A percentile compares a stretch with the other conserved stretches of the same genome.
Evolutionary conservation across 2,797 vertebrate species (phyloP).

Genomic region (Columba guinea): DNA sequence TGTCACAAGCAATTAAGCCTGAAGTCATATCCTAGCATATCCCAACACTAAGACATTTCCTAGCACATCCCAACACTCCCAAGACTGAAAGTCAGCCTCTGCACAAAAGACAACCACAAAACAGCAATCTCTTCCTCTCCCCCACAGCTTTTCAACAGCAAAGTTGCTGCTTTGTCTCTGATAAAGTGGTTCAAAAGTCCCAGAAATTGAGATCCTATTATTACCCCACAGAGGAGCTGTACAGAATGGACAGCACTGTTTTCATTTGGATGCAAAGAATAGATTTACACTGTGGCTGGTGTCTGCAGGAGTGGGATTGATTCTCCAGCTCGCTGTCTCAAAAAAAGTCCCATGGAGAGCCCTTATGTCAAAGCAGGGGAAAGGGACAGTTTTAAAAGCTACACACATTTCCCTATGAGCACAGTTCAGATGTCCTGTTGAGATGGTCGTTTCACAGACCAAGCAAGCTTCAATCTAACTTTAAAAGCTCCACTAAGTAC

Average conservation of each 20-base stretch:
- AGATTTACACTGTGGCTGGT: background rate
- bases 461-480: background rate
- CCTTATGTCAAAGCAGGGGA: background rate
- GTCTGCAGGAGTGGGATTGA: background rate
- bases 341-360: background rate
- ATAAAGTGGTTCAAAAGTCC: background rate
- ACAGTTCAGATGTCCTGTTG: background rate
- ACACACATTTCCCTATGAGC: background rate
- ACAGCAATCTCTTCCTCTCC: background rate
- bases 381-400: background rate
- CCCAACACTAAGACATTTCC: background rate
- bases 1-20: background rate
- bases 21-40: background rate
- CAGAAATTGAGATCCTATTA: background rate
- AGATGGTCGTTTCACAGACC: background rate
- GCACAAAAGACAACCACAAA: background rate
- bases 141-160: background rate
- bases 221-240: no score
- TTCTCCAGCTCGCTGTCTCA: background rate
- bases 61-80: background rate
- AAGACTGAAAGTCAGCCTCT: background rate
- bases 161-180: background rate
- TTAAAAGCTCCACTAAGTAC: background rate
- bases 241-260: rapidly evolving
- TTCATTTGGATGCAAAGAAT: background rate